Conservation (phyloP, 2,888 invertebrate species). For the Choreutis nemorana region DNA sequence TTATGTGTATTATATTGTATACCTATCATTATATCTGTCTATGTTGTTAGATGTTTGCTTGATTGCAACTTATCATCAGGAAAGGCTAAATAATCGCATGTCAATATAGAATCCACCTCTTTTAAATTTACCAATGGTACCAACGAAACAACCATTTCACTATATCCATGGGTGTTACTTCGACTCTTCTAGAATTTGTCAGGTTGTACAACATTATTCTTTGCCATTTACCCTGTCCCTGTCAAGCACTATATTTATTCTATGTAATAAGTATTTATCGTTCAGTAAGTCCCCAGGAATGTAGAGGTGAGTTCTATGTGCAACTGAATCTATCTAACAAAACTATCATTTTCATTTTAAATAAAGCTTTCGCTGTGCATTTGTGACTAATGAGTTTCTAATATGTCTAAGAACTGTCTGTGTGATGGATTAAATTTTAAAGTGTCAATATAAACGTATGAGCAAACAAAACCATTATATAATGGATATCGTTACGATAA, state of each 20-base stretch:
- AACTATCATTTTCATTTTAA: background rate
- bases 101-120: constrained; percentile 49
- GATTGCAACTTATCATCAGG: constrained; percentile 23
- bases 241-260: no score
- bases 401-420: background rate
- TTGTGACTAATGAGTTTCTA: background rate
- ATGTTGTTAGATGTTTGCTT: constrained; percentile 28
- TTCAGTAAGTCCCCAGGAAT: constrained; percentile 24
- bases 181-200: constrained; percentile 72
- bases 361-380: no score
- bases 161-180: constrained; percentile 48
- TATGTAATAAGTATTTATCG: no score
- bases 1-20: background rate
- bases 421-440: background rate
- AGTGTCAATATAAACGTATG: no score
- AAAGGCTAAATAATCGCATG: constrained; percentile 36
- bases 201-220: constrained; percentile 68
- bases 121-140: no score
- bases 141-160: constrained; percentile 42
- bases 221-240: no score
- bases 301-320: constrained; percentile 60
- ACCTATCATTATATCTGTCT: background rate
- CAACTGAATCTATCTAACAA: background rate
- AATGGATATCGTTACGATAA: no score
- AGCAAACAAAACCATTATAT: no score